A percentile compares a stretch with the other conserved stretches of the same genome.
phyloP scores from a whole-genome alignment of 2,797 vertebrate genomes.

The Pseudochaenichthys georgianus region DNA sequence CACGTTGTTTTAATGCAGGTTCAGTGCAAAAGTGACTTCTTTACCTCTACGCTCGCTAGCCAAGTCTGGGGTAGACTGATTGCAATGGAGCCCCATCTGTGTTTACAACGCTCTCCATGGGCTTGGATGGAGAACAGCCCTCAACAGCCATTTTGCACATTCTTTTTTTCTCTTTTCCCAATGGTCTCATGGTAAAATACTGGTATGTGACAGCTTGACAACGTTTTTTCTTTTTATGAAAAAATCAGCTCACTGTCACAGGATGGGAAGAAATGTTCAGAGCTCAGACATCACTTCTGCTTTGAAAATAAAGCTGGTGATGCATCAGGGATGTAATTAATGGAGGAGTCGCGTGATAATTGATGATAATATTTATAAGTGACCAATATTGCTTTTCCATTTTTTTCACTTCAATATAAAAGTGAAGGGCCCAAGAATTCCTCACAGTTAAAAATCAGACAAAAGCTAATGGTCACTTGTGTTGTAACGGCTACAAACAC shows the following conservation, averaged over 20 bases:
- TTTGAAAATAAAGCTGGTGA: slow-evolving; percentile 79
- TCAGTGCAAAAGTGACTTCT: slow-evolving; percentile 82
- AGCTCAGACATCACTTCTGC: slow-evolving; percentile 61
- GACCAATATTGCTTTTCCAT: slow-evolving; percentile 80
- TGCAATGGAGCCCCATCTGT: slow-evolving; percentile 68
- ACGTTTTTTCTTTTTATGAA: slow-evolving; percentile 18
- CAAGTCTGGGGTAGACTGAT: slow-evolving; percentile 61
- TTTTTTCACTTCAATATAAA: slow-evolving; percentile 66
- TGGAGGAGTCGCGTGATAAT: slow-evolving; percentile 35
- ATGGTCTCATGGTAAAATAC: slow-evolving; percentile 35
- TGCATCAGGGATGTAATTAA: slow-evolving; percentile 42
- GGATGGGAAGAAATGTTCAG: slow-evolving; percentile 36
- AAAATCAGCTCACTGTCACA: slow-evolving; percentile 44
- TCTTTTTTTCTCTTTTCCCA: slow-evolving; percentile 11
- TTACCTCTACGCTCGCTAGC: slow-evolving; percentile 46
- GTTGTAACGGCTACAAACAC: slow-evolving; percentile 57
- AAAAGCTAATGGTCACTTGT: slow-evolving; percentile 56
- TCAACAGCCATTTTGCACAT: slow-evolving; percentile 38
- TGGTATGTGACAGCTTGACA: slow-evolving; percentile 18
- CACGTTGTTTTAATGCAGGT: slow-evolving; percentile 59
- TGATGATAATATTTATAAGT: slow-evolving; percentile 59
- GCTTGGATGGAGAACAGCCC: slow-evolving; percentile 49
- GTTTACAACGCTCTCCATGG: slow-evolving; percentile 52
- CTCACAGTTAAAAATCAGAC: slow-evolving; percentile 70
- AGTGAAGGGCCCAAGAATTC: slow-evolving; percentile 66